Percentiles rank a stretch among this genome's conserved stretches.
These are phyloP conservation scores for Pseudomugil tenellus DNA, from an alignment of 2,797 vertebrate genomes.

Conservation along the genomic window DNA sequence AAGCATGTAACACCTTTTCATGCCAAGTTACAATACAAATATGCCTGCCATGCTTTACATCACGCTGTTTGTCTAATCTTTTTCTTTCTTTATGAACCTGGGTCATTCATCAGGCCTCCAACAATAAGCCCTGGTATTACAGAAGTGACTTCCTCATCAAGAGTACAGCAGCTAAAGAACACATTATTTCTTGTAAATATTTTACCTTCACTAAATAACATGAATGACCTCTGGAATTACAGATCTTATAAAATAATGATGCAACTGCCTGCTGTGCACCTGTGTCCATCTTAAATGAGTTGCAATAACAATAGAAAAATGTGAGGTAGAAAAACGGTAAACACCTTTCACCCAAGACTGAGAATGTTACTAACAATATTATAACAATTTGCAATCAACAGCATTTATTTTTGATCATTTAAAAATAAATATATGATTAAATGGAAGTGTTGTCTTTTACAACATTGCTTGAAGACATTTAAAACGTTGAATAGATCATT, in stretches of 20 bases:
- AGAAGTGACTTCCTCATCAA: not conserved
- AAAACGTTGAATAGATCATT: not conserved
- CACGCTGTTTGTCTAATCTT: not conserved
- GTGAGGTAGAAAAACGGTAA: no score
- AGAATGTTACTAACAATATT: not conserved
- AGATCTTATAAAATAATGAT: slow-evolving; percentile 11
- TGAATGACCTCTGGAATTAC: slow-evolving; percentile 1
- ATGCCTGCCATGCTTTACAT: not conserved
- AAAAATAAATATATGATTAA: not conserved
- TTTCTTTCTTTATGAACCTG: not conserved
- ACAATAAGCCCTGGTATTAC: slow-evolving; percentile 10
- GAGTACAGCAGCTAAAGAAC: not conserved
- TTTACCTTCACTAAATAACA: not conserved
- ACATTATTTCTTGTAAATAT: slow-evolving; percentile 2
- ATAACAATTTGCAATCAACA: not conserved
- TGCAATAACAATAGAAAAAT: not conserved
- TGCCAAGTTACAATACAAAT: not conserved
- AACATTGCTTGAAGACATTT: not conserved
- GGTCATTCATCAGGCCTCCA: not conserved
- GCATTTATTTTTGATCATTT: not conserved
- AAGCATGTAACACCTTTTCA: slow-evolving; percentile 2
- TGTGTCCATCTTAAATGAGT: not conserved
- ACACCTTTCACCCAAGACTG: not conserved
- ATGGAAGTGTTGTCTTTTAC: not conserved
- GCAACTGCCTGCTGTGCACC: not conserved